Conservation (phyloP, 1,140 invertebrate genomes). For the Aphis craccivora region DNA sequence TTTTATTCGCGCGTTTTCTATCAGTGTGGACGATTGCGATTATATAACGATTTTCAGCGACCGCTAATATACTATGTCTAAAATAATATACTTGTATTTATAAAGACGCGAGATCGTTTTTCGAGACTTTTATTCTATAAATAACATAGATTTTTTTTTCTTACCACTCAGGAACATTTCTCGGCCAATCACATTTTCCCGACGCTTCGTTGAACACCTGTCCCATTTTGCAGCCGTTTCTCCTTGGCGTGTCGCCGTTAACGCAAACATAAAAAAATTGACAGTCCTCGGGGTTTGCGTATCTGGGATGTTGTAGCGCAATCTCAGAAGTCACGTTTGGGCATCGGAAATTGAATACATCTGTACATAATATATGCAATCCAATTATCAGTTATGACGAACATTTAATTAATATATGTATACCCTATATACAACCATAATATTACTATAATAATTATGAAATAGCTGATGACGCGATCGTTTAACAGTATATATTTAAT, state of each 20-base stretch:
- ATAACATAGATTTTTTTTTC: conserved; percentile 18
- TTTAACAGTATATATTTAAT: background rate
- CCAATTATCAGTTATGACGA: background rate
- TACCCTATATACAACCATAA: background rate
- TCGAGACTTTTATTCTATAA: conserved; percentile 28
- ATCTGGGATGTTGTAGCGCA: conserved; percentile 81
- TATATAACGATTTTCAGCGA: background rate
- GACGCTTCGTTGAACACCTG: conserved; percentile 87
- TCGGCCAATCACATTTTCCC: conserved; percentile 85
- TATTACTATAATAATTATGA: background rate
- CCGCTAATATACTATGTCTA: background rate
- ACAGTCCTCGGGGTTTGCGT: conserved; percentile 87
- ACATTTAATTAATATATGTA: background rate
- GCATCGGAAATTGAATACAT: conserved; percentile 85
- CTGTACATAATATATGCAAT: conserved; percentile 64
- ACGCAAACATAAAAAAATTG: conserved; percentile 93
- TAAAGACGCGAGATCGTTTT: background rate
- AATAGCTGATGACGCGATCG: background rate
- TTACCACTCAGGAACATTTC: conserved; percentile 90
- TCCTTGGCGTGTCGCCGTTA: conserved; percentile 80
- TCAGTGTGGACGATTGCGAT: background rate
- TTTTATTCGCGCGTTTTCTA: background rate
- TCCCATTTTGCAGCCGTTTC: conserved; percentile 87
- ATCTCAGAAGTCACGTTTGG: conserved; percentile 77
- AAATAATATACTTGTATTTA: background rate